Percentiles rank a stretch among this genome's conserved stretches.
Conservation (phyloP, 2,113 vertebrate species). For the Propithecus coquereli region DNA sequence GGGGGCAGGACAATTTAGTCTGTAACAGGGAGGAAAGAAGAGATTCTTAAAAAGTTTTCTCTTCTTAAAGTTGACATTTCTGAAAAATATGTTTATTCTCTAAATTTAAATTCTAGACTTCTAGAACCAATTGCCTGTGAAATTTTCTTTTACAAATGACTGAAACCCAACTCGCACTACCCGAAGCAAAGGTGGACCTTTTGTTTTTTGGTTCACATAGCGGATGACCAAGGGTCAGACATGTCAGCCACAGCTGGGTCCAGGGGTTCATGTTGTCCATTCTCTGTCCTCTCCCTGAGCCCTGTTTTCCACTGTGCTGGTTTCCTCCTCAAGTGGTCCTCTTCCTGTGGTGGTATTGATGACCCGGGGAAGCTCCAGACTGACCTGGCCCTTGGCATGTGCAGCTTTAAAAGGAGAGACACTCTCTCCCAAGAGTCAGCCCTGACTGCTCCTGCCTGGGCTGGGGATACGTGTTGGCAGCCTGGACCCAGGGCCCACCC, state of each 20-base stretch:
- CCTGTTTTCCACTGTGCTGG: background rate
- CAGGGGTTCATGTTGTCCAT: rapidly evolving
- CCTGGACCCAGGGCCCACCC: background rate
- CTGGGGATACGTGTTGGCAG: background rate
- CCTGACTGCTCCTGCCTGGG: background rate
- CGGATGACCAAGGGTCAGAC: background rate
- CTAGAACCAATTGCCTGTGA: background rate
- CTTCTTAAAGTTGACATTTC: slow-evolving; percentile 17
- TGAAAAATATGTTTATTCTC: background rate
- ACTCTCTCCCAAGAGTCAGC: background rate
- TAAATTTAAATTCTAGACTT: background rate
- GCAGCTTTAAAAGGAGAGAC: background rate
- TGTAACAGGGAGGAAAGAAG: background rate
- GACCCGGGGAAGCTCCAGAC: background rate
- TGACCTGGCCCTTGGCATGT: background rate
- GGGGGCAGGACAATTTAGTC: background rate
- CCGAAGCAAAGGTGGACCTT: background rate
- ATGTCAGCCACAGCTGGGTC: background rate
- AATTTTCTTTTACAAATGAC: background rate
- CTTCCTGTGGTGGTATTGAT: background rate
- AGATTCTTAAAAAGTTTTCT: background rate
- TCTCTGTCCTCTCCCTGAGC: background rate
- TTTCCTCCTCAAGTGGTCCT: background rate
- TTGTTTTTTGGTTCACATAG: background rate
- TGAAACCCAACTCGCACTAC: background rate